Percentiles rank a stretch among this genome's conserved stretches.
These are phyloP conservation scores for Anthopleura sola DNA, from an alignment of 64 coral and sea anemone genomes.

Conservation along the genomic window DNA sequence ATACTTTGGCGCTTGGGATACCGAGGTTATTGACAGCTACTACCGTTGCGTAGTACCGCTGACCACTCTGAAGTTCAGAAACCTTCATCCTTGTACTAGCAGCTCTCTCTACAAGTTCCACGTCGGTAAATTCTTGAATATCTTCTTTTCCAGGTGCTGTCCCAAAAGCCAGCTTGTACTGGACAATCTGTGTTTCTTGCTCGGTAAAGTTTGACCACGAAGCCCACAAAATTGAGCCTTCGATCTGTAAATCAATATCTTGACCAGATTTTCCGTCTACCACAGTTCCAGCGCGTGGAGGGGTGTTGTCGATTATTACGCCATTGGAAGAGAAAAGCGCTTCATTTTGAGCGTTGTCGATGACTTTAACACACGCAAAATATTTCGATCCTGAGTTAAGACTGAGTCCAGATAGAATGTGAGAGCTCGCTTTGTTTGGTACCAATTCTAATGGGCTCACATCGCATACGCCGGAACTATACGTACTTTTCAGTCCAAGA, in stretches of 20 bases:
- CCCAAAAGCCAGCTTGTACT: conserved; percentile 81
- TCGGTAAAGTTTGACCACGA: conserved; percentile 82
- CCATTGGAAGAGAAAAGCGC: conserved; percentile 76
- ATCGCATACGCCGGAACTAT: conserved; percentile 49
- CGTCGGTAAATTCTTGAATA: conserved; percentile 76
- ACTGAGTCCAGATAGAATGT: conserved; percentile 66
- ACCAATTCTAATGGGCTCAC: conserved; percentile 56
- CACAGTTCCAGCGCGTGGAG: conserved; percentile 62
- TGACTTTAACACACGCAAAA: conserved; percentile 68
- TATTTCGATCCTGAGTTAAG: conserved; percentile 70
- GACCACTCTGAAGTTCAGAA: conserved; percentile 62
- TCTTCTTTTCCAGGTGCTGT: conserved; percentile 55
- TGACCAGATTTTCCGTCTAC: conserved; percentile 67
- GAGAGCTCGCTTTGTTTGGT: conserved; percentile 30
- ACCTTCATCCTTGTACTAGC: conserved; percentile 76
- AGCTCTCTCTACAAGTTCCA: conserved; percentile 60
- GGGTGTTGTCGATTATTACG: conserved; percentile 73
- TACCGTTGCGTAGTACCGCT: conserved; percentile 78
- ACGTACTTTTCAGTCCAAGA: conserved; percentile 65
- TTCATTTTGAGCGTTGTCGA: conserved; percentile 79
- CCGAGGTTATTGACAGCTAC: conserved; percentile 81
- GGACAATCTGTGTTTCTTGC: conserved; percentile 59
- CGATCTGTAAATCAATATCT: conserved; percentile 64
- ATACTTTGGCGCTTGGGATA: conserved; percentile 64
- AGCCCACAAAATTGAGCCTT: conserved; percentile 75